Evolutionary conservation across 2,888 invertebrate genomes (phyloP).

Genomic region (Himalopsyche tibetana): DNA sequence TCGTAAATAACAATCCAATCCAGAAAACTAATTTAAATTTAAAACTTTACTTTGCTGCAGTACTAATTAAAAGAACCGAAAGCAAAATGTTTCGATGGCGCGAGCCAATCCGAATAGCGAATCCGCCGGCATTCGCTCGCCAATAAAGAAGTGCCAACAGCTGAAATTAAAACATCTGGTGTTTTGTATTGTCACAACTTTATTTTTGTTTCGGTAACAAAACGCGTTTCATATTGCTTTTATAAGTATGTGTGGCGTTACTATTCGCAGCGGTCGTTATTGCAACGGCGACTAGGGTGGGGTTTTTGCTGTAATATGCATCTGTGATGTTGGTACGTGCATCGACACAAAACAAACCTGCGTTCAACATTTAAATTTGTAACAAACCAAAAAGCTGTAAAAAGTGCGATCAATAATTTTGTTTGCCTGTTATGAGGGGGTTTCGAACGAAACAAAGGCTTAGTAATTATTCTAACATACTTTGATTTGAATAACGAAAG

Average conservation of each 20-base stretch:
- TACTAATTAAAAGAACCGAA: neutral
- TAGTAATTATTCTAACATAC: too few species aligned
- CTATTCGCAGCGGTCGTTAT: constrained; percentile 17
- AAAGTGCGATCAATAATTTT: too few species aligned
- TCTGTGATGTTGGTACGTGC: neutral
- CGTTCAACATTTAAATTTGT: too few species aligned
- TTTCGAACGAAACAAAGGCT: too few species aligned
- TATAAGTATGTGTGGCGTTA: constrained; percentile 22
- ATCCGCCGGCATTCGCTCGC: constrained; percentile 6
- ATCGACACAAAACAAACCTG: too few species aligned
- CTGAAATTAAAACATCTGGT: constrained; percentile 43
- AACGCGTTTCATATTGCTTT: constrained; percentile 43
- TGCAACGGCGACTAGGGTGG: neutral
- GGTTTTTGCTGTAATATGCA: neutral
- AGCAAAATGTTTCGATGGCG: neutral
- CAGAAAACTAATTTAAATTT: too few species aligned
- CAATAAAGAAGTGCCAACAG: constrained; percentile 43
- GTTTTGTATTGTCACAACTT: constrained; percentile 43
- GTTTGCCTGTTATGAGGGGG: too few species aligned
- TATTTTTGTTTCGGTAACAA: constrained; percentile 41
- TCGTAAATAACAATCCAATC: too few species aligned
- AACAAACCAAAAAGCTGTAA: too few species aligned
- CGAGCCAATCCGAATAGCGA: neutral
- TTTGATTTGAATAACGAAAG: too few species aligned
- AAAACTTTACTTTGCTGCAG: neutral